Evolutionary conservation across 2,113 vertebrate species (phyloP), one percentile per base, ranked within the genome.

Genomic region (Varanus salvator): DNA sequence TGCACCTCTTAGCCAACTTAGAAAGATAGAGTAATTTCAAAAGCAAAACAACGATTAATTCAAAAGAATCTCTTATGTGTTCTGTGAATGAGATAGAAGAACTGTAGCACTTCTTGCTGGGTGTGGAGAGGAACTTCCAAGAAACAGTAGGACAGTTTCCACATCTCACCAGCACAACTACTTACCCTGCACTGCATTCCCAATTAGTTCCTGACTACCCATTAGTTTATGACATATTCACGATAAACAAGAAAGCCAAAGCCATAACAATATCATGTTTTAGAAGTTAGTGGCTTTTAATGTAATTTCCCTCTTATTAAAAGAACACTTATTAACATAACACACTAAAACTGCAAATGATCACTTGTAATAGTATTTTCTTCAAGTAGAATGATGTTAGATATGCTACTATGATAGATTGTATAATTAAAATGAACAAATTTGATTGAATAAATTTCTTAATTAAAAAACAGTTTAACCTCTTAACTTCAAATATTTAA

Each of bases 401-500:
- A 66, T 92, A 52, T 87, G n/a, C 69, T 91, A 8, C 92, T 89
- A 93, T 93, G 44, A 90, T 90, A 76, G 85, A 90, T 86, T 84
- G 17, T 54, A 52, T 92, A 90, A 88, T 89, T 93, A 87, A 92
- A 89, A 72, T 86, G 15, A 95, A 90, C 87, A n/a, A 48, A 92
- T 69, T 91, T 57, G 84, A 31, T 83, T 93, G 86, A 91, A 91
- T 92, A 90, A 90, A 80, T 12, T 91, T 38, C 60, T 93, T 89
- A 91, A 86, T 89, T 89, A 48, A 27, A 86, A 81, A 84, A 69
- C 21, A 88, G 31, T 87, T 91, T 94, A 85, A n/a, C 6, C 83
- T 89, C 88, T 54, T 85, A 90, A 86, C 77, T 12, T 6, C 3
- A 31, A 25, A 0, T 77, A 11, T 91, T 84, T 94, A 92, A 89